Evolutionary conservation across 2,888 invertebrate genomes (phyloP), one percentile per base, ranked within the genome.

Genomic region (Conomelus anceps): DNA sequence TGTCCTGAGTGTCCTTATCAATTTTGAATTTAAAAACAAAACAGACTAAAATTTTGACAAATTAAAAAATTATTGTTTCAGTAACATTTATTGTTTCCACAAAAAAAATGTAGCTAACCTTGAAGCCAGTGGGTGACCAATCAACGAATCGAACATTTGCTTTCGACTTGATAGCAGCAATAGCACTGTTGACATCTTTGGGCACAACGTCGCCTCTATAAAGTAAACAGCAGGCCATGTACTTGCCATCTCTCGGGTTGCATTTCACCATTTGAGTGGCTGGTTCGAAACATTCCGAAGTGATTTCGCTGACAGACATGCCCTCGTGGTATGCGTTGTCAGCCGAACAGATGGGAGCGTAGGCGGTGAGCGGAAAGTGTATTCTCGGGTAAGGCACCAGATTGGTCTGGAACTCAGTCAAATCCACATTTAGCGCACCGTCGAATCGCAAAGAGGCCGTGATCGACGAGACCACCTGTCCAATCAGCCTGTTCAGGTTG

Each of bases 121-220:
- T 98, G 93, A 98, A 98, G 0, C 98, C 98, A 13, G 98, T 98
- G 3, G 98, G 98, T 93, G 98, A 98, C 98, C 98, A 98, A 92
- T 98, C 97, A 20, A 98, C 98, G 92, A 98, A 98, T 91, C 97
- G 95, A 89, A 98, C 97, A 88, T 95, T 95, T 92, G 96, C 95
- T 91, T 96, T 95, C 0, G 95, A 95, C 93, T 97, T 97, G 94
- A 97, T 96, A 88, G 95, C 95, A 0, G 96, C 96, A 89, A 97
- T 97, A 13, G 97, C 96, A 0, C 96, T 96, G 93, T 98, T 98
- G 9, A 98, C 97, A 92, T 98, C 98, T 93, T 97, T 97, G 0
- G 97, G 97, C 23, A 97, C 98, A 13, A 99, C 98, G 93, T 99
- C 98, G 0, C 98, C 98, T 11, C 97, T 95, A 93, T 97, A 98